Evolutionary conservation across 2,113 vertebrate genomes (phyloP).

Genomic region (Uropsilus gracilis): DNA sequence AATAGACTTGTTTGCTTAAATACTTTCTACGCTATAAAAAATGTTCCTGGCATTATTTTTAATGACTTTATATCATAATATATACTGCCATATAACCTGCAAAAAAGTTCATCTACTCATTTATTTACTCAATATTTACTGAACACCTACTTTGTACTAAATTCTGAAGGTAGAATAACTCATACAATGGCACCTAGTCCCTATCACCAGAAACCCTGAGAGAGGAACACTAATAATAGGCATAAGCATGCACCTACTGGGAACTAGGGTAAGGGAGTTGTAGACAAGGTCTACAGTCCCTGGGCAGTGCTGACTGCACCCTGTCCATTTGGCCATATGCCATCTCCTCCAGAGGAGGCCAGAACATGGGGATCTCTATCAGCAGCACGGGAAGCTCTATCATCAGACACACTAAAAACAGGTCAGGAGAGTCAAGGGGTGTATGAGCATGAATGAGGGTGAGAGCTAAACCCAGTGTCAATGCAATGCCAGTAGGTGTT

Average conservation of each 20-base stretch:
- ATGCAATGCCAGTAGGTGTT: too few relatives aligned
- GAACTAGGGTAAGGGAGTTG: too few relatives aligned
- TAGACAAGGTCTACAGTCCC: too few relatives aligned
- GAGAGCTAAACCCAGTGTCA: too few relatives aligned
- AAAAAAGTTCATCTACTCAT: neutral
- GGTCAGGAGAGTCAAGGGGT: too few relatives aligned
- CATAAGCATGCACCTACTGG: neutral
- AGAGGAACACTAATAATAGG: neutral
- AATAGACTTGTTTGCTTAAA: neutral
- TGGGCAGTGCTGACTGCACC: too few relatives aligned
- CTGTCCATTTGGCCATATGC: too few relatives aligned
- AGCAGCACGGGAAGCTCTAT: too few relatives aligned
- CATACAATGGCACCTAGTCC: neutral
- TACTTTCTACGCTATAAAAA: neutral
- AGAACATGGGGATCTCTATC: too few relatives aligned
- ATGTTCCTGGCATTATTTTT: neutral
- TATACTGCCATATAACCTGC: neutral
- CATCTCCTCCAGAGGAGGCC: too few relatives aligned
- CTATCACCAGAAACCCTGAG: neutral
- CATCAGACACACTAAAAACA: too few relatives aligned
- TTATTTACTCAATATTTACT: neutral
- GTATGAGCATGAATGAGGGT: too few relatives aligned
- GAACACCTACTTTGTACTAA: neutral
- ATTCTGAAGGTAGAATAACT: neutral
- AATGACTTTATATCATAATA: neutral